phyloP scores from a whole-genome alignment of 2,797 vertebrate species.

The Mus minutoides region DNA sequence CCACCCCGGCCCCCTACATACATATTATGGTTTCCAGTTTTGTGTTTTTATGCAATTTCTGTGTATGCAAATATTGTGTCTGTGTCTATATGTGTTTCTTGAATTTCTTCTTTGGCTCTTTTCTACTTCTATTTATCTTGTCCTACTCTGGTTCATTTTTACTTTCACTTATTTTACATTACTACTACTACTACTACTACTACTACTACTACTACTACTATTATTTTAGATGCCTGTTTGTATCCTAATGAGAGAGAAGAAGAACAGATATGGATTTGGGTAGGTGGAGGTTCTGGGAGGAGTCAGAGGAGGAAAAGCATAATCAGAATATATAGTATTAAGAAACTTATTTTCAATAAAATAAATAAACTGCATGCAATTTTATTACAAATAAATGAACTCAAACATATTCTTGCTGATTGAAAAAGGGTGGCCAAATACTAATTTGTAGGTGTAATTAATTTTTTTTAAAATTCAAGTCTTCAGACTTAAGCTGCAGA shows the following conservation, averaged over 20 bases:
- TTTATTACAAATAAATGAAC: neutral
- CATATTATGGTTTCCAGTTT: neutral
- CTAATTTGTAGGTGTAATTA: conserved; percentile 54
- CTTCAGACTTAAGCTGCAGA: conserved; percentile 62
- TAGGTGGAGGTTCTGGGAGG: neutral
- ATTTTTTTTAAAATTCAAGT: conserved; percentile 61
- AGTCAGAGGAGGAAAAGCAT: neutral
- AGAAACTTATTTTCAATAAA: neutral
- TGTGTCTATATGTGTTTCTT: neutral
- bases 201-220: too few species aligned
- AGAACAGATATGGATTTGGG: neutral
- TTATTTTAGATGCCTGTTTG: neutral
- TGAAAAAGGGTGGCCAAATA: neutral
- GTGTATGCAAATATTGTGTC: neutral
- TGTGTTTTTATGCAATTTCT: neutral
- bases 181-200: neutral
- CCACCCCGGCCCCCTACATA: too few species aligned
- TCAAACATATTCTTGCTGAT: conserved; percentile 52
- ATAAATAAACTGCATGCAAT: neutral
- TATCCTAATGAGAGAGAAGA: neutral
- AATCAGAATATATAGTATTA: neutral
- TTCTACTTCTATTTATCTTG: neutral
- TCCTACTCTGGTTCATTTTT: neutral
- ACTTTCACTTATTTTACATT: neutral
- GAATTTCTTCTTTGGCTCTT: neutral